Evolutionary conservation across 1,140 invertebrate species (phyloP).

Genomic region (Anoplolepis gracilipes): DNA sequence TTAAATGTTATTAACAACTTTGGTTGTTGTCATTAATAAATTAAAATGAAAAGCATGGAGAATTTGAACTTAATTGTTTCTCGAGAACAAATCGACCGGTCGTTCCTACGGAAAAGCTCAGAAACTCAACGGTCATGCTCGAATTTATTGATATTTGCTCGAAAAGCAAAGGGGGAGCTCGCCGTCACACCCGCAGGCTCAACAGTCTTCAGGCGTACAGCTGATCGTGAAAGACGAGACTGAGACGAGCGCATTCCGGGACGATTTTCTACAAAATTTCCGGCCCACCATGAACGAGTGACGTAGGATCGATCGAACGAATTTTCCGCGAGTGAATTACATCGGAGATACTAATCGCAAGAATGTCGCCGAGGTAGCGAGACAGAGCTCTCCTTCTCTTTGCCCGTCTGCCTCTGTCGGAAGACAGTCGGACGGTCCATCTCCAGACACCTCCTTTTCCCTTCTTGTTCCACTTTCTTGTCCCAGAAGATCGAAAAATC

Average conservation of each 20-base stretch:
- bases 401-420: not conserved
- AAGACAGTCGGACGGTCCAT: constrained; percentile 54
- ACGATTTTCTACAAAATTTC: not conserved
- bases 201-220: constrained; percentile 70
- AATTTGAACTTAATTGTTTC: not conserved
- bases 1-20: constrained; percentile 6
- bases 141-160: constrained; percentile 83
- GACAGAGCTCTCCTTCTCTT: not conserved
- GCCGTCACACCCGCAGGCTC: constrained; percentile 70
- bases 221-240: constrained; percentile 66
- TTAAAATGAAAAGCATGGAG: not conserved
- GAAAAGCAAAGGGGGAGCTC: constrained; percentile 44
- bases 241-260: not conserved
- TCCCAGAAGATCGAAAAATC: not conserved
- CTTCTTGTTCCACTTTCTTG: not conserved
- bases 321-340: constrained; percentile 14
- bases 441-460: not conserved
- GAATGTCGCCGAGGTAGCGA: constrained; percentile 42
- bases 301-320: not conserved
- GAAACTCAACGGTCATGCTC: constrained; percentile 78
- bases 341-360: not conserved
- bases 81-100: constrained; percentile 1
- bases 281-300: not conserved
- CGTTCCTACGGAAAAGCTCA: constrained; percentile 36
- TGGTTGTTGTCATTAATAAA: not conserved